Conservation (phyloP, 2,797 vertebrate species). For the Acipenser transmontanus region DNA sequence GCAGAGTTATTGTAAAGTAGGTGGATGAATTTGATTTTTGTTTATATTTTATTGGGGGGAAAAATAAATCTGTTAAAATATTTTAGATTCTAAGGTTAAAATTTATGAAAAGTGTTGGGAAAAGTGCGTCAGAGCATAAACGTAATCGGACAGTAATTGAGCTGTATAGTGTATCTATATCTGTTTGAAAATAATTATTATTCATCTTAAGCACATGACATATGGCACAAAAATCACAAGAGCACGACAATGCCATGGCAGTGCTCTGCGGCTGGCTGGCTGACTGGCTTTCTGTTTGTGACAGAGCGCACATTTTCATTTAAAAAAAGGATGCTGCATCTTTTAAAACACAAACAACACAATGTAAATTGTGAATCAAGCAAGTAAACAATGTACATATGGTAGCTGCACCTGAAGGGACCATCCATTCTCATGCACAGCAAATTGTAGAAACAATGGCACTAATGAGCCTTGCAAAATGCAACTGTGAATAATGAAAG, state of each 20-base stretch:
- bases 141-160: too few relatives aligned
- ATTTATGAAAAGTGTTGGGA: too few relatives aligned
- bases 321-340: slow-evolving; percentile 54
- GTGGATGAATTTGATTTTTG: too few relatives aligned
- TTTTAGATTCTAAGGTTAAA: too few relatives aligned
- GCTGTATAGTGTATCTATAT: slow-evolving; percentile 33
- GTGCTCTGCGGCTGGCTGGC: slow-evolving; percentile 25
- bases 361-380: slow-evolving; percentile 77
- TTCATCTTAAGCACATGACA: slow-evolving; percentile 36
- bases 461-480: slow-evolving; percentile 86
- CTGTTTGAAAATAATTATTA: slow-evolving; percentile 40
- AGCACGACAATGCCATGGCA: slow-evolving; percentile 9
- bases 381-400: slow-evolving; percentile 83
- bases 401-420: slow-evolving; percentile 77
- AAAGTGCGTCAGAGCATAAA: too few relatives aligned
- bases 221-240: slow-evolving; percentile 27
- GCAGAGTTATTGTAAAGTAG: too few relatives aligned
- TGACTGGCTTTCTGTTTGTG: slow-evolving; percentile 27
- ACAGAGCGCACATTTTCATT: slow-evolving; percentile 40
- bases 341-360: slow-evolving; percentile 70
- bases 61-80: too few relatives aligned
- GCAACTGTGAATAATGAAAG: slow-evolving; percentile 89
- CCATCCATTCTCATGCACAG: slow-evolving; percentile 64
- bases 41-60: too few relatives aligned
- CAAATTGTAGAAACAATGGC: slow-evolving; percentile 79